These are phyloP conservation scores for Noctua janthe DNA, from an alignment of 2,888 invertebrate genomes.

Conservation along the genomic window DNA sequence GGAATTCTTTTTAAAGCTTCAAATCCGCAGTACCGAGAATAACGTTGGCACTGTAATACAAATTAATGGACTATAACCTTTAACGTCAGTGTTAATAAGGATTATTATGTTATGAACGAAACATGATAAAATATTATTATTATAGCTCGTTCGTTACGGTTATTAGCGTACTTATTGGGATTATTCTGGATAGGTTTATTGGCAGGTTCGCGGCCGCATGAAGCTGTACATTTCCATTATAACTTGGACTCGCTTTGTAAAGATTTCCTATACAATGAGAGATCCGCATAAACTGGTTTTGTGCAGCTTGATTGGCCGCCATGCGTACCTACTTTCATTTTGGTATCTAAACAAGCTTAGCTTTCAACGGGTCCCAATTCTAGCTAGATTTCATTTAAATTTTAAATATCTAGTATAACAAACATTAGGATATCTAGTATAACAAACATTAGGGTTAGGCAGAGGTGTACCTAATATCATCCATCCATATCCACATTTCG, in stretches of 20 bases:
- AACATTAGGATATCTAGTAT: too few relatives aligned
- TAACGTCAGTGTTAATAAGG: constrained; percentile 32
- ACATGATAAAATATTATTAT: constrained; percentile 46
- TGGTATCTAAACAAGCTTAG: neutral
- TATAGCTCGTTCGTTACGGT: constrained; percentile 25
- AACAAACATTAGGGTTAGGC: too few relatives aligned
- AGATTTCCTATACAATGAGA: too few relatives aligned
- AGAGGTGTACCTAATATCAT: too few relatives aligned
- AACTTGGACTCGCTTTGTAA: too few relatives aligned
- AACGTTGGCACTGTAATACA: constrained; percentile 26
- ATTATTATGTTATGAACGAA: constrained; percentile 47
- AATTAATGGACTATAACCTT: constrained; percentile 46
- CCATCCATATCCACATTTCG: too few relatives aligned
- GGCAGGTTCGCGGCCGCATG: neutral
- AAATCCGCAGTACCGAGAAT: neutral
- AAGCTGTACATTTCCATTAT: too few relatives aligned
- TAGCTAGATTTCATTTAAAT: neutral
- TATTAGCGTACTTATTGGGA: constrained; percentile 35
- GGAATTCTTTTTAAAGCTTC: neutral
- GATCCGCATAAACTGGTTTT: too few relatives aligned
- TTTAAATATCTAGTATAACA: neutral
- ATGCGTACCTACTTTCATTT: constrained; percentile 13
- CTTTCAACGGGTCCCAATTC: neutral
- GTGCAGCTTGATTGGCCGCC: too few relatives aligned
- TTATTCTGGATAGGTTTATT: constrained; percentile 25